Conservation (phyloP, 2,888 invertebrate species). For the Eupithecia subumbrata region DNA sequence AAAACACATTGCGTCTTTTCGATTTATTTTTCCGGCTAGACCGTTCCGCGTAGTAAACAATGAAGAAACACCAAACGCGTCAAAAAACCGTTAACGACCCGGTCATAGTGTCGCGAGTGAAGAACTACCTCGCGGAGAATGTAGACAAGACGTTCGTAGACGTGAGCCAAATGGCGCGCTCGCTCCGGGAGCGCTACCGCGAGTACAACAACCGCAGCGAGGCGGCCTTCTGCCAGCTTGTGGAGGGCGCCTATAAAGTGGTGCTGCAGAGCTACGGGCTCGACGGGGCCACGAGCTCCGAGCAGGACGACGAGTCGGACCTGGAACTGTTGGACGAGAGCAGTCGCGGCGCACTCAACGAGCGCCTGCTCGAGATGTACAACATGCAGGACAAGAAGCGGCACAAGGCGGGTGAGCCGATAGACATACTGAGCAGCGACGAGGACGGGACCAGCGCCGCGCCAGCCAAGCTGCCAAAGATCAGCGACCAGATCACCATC, state of each 20-base stretch:
- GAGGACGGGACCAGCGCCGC: constrained; percentile 61
- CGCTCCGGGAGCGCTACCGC: constrained; percentile 87
- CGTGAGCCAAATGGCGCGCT: constrained; percentile 92
- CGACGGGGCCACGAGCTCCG: constrained; percentile 84
- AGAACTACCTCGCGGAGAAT: constrained; percentile 91
- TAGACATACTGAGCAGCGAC: constrained; percentile 77
- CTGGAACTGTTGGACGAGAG: constrained; percentile 91
- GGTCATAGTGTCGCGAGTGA: constrained; percentile 84
- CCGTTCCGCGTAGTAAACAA: constrained; percentile 49
- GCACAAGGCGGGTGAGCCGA: constrained; percentile 74
- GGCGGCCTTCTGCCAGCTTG: constrained; percentile 89
- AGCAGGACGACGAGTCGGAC: constrained; percentile 85
- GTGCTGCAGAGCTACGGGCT: constrained; percentile 88
- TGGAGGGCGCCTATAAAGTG: constrained; percentile 90
- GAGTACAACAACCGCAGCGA: constrained; percentile 93
- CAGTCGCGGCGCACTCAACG: constrained; percentile 87
- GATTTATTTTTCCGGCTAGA: constrained; percentile 39
- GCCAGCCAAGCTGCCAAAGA: constrained; percentile 76
- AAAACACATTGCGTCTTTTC: constrained; percentile 60
- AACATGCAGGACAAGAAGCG: constrained; percentile 81
- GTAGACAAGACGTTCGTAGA: constrained; percentile 92
- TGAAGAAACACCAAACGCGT: constrained; percentile 81
- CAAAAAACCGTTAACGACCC: constrained; percentile 81
- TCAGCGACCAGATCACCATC: constrained; percentile 79
- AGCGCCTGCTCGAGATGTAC: constrained; percentile 79